A percentile compares a stretch with the other conserved stretches of the same genome.
These are phyloP conservation scores for Hypanus sabinus DNA, from an alignment of 2,113 vertebrate species.

Conservation along the genomic window DNA sequence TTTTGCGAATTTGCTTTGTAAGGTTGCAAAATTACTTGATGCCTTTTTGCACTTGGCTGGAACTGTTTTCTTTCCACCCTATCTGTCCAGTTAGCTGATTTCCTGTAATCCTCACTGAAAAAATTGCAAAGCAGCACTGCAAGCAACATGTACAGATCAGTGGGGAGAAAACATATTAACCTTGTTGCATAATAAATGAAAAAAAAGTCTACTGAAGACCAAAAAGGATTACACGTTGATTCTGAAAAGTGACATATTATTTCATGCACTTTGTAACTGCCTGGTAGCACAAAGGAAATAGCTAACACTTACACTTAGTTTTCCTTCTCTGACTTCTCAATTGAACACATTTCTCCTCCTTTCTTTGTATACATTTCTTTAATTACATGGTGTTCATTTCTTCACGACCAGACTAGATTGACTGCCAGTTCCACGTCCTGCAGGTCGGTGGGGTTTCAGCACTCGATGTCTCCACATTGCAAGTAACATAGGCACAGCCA, in stretches of 20 bases:
- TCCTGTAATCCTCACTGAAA: slow-evolving; percentile 15
- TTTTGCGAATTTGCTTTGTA: neutral
- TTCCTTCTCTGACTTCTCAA: neutral
- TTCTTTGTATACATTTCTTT: neutral
- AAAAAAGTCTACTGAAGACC: neutral
- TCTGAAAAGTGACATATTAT: slow-evolving; percentile 30
- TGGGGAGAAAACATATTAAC: slow-evolving; percentile 27
- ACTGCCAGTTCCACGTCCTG: no score
- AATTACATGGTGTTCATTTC: neutral
- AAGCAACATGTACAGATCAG: slow-evolving; percentile 9
- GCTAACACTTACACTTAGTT: neutral
- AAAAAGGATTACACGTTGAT: slow-evolving; percentile 30
- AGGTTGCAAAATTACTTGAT: no score
- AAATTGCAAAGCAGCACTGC: neutral
- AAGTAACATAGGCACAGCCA: no score
- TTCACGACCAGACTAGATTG: no score
- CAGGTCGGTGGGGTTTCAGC: no score
- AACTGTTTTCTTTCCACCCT: slow-evolving; percentile 5
- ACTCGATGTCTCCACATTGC: no score
- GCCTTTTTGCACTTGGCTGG: neutral
- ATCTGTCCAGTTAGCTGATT: neutral
- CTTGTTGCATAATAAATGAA: slow-evolving; percentile 27
- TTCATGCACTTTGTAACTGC: slow-evolving; percentile 6
- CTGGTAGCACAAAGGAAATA: neutral
- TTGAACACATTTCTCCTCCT: neutral